A percentile compares a stretch with the other conserved stretches of the same genome.
phyloP scores from a whole-genome alignment of 2,797 vertebrate species.

The Galaxias olidus region DNA sequence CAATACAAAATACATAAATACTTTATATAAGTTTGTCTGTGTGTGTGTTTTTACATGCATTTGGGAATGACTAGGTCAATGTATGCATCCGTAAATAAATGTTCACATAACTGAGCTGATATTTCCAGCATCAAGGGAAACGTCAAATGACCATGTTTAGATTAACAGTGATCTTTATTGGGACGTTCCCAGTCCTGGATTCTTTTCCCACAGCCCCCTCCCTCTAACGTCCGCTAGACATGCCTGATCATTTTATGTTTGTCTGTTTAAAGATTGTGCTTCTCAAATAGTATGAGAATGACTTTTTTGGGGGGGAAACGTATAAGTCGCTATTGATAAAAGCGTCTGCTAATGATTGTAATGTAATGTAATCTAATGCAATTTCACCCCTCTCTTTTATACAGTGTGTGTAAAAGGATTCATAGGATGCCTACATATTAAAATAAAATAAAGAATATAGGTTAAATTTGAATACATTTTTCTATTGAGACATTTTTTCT shows the following conservation, averaged over 20 bases:
- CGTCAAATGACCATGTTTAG: slow-evolving; percentile 39
- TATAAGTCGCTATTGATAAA: too few species aligned
- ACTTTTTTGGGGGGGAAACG: too few species aligned
- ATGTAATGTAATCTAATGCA: too few species aligned
- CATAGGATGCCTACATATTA: slow-evolving; percentile 4
- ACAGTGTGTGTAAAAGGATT: too few species aligned
- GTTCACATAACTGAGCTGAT: slow-evolving; percentile 28
- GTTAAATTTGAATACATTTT: slow-evolving; percentile 3
- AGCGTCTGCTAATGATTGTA: too few species aligned
- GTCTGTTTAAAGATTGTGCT: background rate
- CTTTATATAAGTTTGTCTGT: background rate
- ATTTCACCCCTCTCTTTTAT: too few species aligned
- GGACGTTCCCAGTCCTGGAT: slow-evolving; percentile 17
- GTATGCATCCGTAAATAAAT: slow-evolving; percentile 12
- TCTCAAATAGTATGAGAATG: background rate
- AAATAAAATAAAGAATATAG: slow-evolving; percentile 15
- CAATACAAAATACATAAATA: background rate
- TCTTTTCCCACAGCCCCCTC: slow-evolving; percentile 1
- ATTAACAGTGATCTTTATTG: slow-evolving; percentile 6
- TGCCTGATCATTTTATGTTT: slow-evolving; percentile 2
- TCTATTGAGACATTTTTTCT: background rate
- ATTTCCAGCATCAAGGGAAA: slow-evolving; percentile 40
- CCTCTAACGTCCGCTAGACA: background rate
- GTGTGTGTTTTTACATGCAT: background rate
- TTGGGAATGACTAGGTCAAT: background rate